Base-by-base conservation (phyloP, 2,888 invertebrate species). In the Abrostola tripartita region DNA sequence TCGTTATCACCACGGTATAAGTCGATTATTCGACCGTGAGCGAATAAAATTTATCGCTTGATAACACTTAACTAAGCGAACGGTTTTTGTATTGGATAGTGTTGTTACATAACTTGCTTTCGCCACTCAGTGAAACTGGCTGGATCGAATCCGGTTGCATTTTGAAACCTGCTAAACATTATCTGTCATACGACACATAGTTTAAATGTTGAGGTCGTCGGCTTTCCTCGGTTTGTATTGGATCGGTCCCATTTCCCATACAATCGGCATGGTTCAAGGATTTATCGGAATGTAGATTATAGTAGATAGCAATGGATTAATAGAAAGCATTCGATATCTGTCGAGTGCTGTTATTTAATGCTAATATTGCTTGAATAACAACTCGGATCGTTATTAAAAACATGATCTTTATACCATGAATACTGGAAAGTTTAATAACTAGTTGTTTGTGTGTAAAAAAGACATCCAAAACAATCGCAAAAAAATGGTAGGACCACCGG, bases 41-140 rank as follows among this genome's bases (percentile, higher is more conserved):
- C 86, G 86, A 86, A 88, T 88, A 87, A 85, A 89, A 88, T 86
- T 87, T 90, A 90, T 90, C 88, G 87, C 68, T 72, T 82, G 90
- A 90, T 90, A 90, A 87, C 81, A 78, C 76, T 80, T 80, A 78
- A 78, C 81, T 84, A 76, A 81, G 75, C 80, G 74, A 80, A 79
- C 70, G 73, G 76, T 79, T 81, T 84, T 83, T 85, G 82, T 83
- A 77, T 82, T 77, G 78, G 70, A 81, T 77, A 79, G 78, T 72
- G 70, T 68, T 71, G 67, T 88, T 86, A 87, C 73, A 71, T 87
- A 88, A 88, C 44, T 37, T 78, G 81, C 83, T 87, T 84, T 86
- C 85, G 82, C 81, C 79, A 76, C 63, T 71, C 63, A 65, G 75
- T 71, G 74, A 75, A 76, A 79, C 80, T 76, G 76, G 71, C 75